A percentile compares a stretch with the other conserved stretches of the same genome.
phyloP scores from a whole-genome alignment of 2,113 vertebrate species.

The Tinamus guttatus region DNA sequence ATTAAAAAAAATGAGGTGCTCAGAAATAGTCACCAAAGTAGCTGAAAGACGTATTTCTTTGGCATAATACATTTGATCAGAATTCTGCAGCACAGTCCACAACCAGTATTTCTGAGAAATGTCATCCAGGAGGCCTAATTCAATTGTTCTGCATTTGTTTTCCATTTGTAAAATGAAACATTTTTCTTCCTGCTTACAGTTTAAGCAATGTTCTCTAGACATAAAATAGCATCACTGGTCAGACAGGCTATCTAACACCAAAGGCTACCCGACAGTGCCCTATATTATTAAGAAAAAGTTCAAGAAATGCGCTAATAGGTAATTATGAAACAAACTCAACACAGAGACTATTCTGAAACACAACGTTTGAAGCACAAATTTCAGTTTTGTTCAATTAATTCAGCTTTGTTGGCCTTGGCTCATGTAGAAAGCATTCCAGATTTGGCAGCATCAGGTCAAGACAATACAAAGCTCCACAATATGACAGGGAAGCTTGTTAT shows the following conservation, averaged over 20 bases:
- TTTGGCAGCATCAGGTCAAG: background rate
- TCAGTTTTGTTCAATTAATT: background rate
- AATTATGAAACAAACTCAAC: background rate
- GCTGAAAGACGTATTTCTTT: background rate
- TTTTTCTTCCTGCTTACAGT: background rate
- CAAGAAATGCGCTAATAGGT: background rate
- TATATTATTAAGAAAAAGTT: background rate
- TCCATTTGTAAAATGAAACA: background rate
- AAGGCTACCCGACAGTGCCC: background rate
- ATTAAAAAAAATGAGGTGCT: background rate
- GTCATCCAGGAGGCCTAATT: background rate
- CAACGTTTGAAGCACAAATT: background rate
- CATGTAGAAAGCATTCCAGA: background rate
- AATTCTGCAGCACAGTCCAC: background rate
- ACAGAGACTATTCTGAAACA: background rate
- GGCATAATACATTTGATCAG: accelerated
- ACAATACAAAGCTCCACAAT: background rate
- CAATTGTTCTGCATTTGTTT: background rate
- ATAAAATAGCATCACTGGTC: background rate
- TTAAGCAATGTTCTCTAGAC: background rate
- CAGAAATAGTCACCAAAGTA: background rate
- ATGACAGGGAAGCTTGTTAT: background rate
- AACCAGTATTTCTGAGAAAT: background rate
- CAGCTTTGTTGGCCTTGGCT: background rate
- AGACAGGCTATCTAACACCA: background rate